Percentiles rank a stretch among this genome's conserved stretches.
These are phyloP conservation scores for Drosophila testacea DNA, from an alignment of 2,888 invertebrate genomes.

Conservation along the genomic window DNA sequence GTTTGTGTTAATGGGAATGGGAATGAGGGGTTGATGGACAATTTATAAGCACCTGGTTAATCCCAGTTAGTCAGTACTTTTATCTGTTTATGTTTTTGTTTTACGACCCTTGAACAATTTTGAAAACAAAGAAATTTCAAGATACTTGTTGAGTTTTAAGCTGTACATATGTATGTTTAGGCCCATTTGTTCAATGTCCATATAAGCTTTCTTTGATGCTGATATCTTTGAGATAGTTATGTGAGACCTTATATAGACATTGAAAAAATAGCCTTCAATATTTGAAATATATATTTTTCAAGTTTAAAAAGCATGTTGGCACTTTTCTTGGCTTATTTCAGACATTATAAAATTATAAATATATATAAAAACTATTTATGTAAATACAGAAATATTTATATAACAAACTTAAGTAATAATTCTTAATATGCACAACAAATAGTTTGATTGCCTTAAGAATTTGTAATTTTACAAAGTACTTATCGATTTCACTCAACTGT, in stretches of 20 bases:
- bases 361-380: neutral
- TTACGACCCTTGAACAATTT: neutral
- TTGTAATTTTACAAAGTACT: too few species aligned
- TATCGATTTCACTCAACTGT: too few species aligned
- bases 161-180: too few species aligned
- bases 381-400: neutral
- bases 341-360: neutral
- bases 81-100: neutral
- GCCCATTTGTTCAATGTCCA: too few species aligned
- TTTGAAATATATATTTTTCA: neutral
- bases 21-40: slow-evolving; percentile 2
- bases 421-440: too few species aligned
- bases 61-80: slow-evolving; percentile 10
- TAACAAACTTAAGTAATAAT: neutral
- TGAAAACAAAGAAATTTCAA: neutral
- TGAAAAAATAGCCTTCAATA: neutral
- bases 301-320: slow-evolving; percentile 1
- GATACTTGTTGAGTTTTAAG: neutral
- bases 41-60: slow-evolving; percentile 15
- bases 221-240: too few species aligned
- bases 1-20: neutral
- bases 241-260: too few species aligned
- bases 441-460: too few species aligned
- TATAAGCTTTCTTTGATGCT: too few species aligned
- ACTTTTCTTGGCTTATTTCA: slow-evolving; percentile 3